Base-by-base conservation (phyloP, 2,113 vertebrate genomes). In the Grammomys dolichurus region DNA sequence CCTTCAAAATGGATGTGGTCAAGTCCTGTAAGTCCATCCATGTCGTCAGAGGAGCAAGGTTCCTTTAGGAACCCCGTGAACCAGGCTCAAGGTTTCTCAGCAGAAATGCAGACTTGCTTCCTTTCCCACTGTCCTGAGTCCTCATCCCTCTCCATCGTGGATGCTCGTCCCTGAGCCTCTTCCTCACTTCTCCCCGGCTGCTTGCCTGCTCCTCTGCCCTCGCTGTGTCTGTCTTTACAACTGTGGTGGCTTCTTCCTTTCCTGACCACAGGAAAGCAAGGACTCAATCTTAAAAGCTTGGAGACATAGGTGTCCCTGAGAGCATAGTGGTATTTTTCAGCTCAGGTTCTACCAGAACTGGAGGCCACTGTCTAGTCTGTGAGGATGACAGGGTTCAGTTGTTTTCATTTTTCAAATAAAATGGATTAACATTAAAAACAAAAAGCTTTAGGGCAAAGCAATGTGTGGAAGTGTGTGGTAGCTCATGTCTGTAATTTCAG, bases 181-280 rank as follows among this genome's bases (percentile, higher is more conserved):
- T 2, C 40, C 26, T 26, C 13, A 2, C 56, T 4, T 5, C 2
- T 1, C 0, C 24, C 65, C 12, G 1, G 9, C 40, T 19, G 4
- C 76, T 36, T 1, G 13, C 13, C 11, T n/a, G 1, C 11, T 2
- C 40, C 40, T 9, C 26, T 16, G 0, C 13, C 9, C 36, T n/a
- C 13, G 31, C 6, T 1, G 14, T 36, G 12, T 31, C 58, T 40
- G 9, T n/a, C 70, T 13, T 72, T 11, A 24, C 17, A 31, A 28
- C 20, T 36, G 13, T 0, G 1, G 3, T 19, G 54, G 31, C 10
- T 40, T n/a, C 70, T 46, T 24, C 33, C n/a, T 82, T 33, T 60
- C 5, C 1, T 60, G 5, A 0, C 1, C 10, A 2, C 1, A 85
- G 87, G 67, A n/a, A 48, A 36, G 28, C 12, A n/a, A 67, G 76